Evolutionary conservation across 2,113 vertebrate species (phyloP).

Genomic region (Sceloporus undulatus): DNA sequence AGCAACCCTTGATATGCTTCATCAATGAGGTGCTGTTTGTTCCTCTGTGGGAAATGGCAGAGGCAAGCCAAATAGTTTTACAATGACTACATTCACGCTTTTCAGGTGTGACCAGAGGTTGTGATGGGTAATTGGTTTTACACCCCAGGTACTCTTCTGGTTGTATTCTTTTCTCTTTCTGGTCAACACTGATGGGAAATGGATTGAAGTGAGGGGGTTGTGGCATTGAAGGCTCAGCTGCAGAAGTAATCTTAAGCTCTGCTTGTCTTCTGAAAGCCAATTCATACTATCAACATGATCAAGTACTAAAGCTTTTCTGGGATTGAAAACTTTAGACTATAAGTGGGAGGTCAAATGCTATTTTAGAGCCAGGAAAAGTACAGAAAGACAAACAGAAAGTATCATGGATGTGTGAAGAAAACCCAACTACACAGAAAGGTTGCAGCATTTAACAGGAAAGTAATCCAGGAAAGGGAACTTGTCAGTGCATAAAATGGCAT

Average conservation of each 20-base stretch:
- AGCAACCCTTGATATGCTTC: constrained; percentile 6
- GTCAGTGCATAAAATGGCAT: not conserved
- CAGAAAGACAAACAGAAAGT: not conserved
- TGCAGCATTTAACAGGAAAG: not conserved
- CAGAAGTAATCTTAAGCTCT: constrained; percentile 19
- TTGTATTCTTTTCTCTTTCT: constrained; percentile 15
- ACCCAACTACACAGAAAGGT: not conserved
- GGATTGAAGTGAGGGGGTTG: not conserved
- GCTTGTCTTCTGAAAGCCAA: not conserved
- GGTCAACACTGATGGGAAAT: not conserved
- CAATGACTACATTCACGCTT: not conserved
- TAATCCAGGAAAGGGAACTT: not conserved
- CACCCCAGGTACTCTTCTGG: constrained; percentile 27
- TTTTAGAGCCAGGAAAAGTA: not conserved
- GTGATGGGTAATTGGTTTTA: constrained; percentile 32
- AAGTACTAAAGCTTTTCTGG: constrained; percentile 13
- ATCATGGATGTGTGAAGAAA: not conserved
- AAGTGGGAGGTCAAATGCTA: constrained; percentile 30
- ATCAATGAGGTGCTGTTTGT: not conserved
- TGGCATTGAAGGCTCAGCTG: not conserved
- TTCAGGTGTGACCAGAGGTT: constrained; percentile 38
- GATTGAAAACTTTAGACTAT: constrained; percentile 33
- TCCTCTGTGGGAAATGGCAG: not conserved
- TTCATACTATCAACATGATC: not conserved
- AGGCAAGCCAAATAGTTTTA: not conserved